These are phyloP conservation scores for Hemistola chrysoprasaria DNA, from an alignment of 2,888 invertebrate genomes.

Conservation along the genomic window DNA sequence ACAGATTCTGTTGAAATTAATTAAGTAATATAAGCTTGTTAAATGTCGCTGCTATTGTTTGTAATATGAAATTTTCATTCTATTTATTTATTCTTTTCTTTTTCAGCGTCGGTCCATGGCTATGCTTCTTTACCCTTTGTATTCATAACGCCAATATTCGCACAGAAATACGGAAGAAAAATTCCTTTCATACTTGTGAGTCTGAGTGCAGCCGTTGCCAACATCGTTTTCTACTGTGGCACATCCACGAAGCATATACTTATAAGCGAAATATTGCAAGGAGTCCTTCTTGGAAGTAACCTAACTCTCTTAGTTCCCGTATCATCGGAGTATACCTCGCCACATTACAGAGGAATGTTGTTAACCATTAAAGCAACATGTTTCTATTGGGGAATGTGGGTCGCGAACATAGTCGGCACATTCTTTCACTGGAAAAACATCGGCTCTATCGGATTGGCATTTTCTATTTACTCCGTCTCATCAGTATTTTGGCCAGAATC, in stretches of 20 bases:
- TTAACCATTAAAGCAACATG: slow-evolving; percentile 40
- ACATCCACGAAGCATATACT: slow-evolving; percentile 35
- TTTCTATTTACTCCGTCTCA: slow-evolving; percentile 32
- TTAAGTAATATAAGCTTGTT: no score
- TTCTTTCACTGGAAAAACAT: slow-evolving; percentile 43
- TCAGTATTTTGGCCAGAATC: slow-evolving; percentile 43
- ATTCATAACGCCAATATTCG: slow-evolving; percentile 34
- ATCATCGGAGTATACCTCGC: slow-evolving; percentile 40
- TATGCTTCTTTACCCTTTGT: slow-evolving; percentile 38
- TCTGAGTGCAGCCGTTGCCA: slow-evolving; percentile 25
- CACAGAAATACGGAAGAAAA: slow-evolving; percentile 35
- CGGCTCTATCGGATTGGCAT: slow-evolving; percentile 31
- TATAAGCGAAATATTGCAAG: slow-evolving; percentile 41
- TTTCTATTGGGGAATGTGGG: slow-evolving; percentile 41
- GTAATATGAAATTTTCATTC: no score
- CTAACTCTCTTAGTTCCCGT: slow-evolving; percentile 34
- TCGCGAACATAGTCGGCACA: slow-evolving; percentile 43
- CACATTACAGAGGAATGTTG: slow-evolving; percentile 39
- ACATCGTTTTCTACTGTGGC: slow-evolving; percentile 39
- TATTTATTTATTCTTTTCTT: slow-evolving; percentile 9
- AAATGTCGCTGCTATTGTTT: no score
- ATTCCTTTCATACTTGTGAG: slow-evolving; percentile 32
- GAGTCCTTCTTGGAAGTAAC: slow-evolving; percentile 34
- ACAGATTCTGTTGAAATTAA: no score
- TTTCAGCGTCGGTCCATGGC: slow-evolving; percentile 43